Conservation (phyloP, 2,113 vertebrate species). For the Hypanus sabinus region DNA sequence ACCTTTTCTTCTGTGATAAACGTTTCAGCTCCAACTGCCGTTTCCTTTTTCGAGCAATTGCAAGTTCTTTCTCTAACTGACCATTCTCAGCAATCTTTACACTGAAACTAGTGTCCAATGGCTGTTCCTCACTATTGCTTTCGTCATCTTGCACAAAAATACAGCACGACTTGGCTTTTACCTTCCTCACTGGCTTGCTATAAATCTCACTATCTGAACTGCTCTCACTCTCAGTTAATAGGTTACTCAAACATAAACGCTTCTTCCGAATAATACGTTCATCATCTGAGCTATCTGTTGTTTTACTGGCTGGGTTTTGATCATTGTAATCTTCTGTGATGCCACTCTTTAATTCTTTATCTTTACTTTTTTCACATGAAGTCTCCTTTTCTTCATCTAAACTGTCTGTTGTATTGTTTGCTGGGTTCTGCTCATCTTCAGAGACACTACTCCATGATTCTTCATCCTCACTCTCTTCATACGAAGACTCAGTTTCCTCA, state of each 20-base stretch:
- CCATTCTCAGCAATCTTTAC: not conserved
- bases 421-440: not conserved
- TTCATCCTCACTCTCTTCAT: not conserved
- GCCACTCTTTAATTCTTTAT: not conserved
- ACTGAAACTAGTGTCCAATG: not conserved
- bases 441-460: not conserved
- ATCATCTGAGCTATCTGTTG: not conserved
- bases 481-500: not conserved
- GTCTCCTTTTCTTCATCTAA: not conserved
- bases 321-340: not conserved
- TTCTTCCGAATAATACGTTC: not conserved
- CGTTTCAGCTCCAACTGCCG: conserved; percentile 5
- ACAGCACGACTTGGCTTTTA: conserved; percentile 7
- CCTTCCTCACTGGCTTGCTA: not conserved
- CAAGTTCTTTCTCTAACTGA: not conserved
- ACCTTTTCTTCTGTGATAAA: not conserved
- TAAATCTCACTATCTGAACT: conserved; percentile 27
- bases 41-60: conserved; percentile 31
- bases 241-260: not conserved
- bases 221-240: not conserved
- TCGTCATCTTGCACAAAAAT: not conserved
- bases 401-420: not conserved
- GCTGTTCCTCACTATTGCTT: not conserved
- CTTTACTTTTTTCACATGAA: not conserved
- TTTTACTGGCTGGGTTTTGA: not conserved